Evolutionary conservation across 2,113 vertebrate genomes (phyloP).

Genomic region (Chloropsis cyanopogon): DNA sequence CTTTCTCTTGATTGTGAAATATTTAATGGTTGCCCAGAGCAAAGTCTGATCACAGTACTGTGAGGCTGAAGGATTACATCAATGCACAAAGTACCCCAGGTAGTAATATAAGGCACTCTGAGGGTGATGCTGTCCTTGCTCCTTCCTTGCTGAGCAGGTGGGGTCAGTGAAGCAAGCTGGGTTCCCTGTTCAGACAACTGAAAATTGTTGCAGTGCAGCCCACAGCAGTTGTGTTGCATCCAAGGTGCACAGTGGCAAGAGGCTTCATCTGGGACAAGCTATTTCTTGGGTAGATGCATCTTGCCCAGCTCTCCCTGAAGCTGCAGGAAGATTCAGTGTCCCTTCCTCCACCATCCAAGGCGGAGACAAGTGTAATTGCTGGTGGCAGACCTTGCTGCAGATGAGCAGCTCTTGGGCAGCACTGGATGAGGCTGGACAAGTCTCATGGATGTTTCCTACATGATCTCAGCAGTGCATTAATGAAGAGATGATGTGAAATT

Average conservation of each 20-base stretch:
- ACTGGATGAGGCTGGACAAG: background rate
- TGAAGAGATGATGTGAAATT: accelerated
- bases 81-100: background rate
- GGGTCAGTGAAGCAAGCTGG: background rate
- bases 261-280: background rate
- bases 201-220: background rate
- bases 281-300: background rate
- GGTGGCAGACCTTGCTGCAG: background rate
- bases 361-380: background rate
- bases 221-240: background rate
- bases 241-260: background rate
- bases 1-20: background rate
- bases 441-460: background rate
- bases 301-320: background rate
- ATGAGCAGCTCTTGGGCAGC: background rate
- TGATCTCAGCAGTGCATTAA: background rate
- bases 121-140: background rate
- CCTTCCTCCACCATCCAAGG: background rate
- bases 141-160: background rate
- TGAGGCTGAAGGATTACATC: background rate
- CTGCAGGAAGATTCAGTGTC: background rate
- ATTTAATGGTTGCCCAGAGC: background rate
- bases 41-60: background rate
- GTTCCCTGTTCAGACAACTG: background rate
- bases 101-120: background rate